Base-by-base conservation (phyloP, 1,140 invertebrate genomes). In the Psilanteris sp. region DNA sequence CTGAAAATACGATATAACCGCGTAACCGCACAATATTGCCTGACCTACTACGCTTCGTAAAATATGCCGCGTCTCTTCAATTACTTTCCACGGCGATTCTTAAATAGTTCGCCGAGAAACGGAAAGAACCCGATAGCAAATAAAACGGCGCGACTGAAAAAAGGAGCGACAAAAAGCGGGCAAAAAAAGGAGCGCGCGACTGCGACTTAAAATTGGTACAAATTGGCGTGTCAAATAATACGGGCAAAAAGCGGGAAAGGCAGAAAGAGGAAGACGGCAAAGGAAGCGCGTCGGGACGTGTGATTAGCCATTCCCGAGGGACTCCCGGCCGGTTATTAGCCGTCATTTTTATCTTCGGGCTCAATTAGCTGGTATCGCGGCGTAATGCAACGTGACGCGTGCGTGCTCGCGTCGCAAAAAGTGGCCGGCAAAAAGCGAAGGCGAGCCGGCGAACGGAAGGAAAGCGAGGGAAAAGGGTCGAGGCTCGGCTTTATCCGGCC, bases 281-380 rank as follows among this genome's bases (percentile, higher is more conserved):
- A 66, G 61, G 34, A 64, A 66, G 54, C 31, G 44, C 44, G 54
- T 79, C 67, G 81, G 11, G 59, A 79, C 78, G 82, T 83, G 78
- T 84, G 83, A 85, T 85, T 85, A 85, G 83, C 79, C 79, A 62
- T 68, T 83, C 83, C 79, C 83, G 4, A 18, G 81, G 78, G 81
- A 83, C 68, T 76, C 73, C 64, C 73, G 43, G 68, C 70, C 77
- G 80, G 83, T 87, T 87, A 87, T 87, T 87, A 87, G 82, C 83
- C 81, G 77, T 87, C 81, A 81, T 86, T 86, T 84, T 88, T 88
- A 86, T 88, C 84, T 87, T 86, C 82, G 81, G 79, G 78, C 85
- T 85, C 85, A 87, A 88, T 88, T 88, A 88, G 83, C 83, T 77
- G 83, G 82, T 87, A 87, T 85, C 81, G 85, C 83, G 84, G 72